Conservation (phyloP, 1,140 invertebrate genomes). For the Himalopsyche phryganea region DNA sequence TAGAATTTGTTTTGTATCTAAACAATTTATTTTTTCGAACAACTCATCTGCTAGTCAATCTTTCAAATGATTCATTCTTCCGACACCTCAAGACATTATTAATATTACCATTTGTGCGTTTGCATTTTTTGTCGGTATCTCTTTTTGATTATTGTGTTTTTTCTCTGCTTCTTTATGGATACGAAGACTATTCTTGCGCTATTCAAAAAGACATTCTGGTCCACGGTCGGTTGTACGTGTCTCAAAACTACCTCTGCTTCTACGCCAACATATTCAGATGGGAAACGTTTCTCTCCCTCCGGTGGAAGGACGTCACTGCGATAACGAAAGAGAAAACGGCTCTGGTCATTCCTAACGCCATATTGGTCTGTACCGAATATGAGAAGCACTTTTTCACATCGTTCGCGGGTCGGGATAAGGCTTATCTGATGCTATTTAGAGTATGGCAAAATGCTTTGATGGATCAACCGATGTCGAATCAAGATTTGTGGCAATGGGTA, state of each 20-base stretch:
- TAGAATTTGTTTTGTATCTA: too few relatives aligned
- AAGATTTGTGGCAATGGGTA: constrained; percentile 87
- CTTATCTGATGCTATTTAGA: constrained; percentile 90
- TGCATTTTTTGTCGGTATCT: too few relatives aligned
- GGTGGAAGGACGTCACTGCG: constrained; percentile 85
- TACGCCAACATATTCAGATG: constrained; percentile 94
- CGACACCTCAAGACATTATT: too few relatives aligned
- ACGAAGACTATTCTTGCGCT: constrained; percentile 91
- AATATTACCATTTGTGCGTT: too few relatives aligned
- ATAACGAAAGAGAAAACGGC: constrained; percentile 85
- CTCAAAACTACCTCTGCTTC: constrained; percentile 91
- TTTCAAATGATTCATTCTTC: too few relatives aligned
- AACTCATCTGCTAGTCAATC: too few relatives aligned
- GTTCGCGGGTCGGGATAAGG: constrained; percentile 87
- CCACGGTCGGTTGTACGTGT: constrained; percentile 88
- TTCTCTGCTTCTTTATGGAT: too few relatives aligned
- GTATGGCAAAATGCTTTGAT: constrained; percentile 94
- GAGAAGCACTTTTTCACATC: constrained; percentile 94
- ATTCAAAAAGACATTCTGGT: constrained; percentile 90
- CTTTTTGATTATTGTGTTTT: not conserved
- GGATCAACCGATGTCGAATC: constrained; percentile 79
- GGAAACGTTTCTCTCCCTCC: constrained; percentile 79
- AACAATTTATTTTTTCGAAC: too few relatives aligned
- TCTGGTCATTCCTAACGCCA: constrained; percentile 92
- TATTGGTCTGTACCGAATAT: constrained; percentile 76